Base-by-base conservation (phyloP, 2,888 invertebrate species). In the Pedicia rivosa region DNA sequence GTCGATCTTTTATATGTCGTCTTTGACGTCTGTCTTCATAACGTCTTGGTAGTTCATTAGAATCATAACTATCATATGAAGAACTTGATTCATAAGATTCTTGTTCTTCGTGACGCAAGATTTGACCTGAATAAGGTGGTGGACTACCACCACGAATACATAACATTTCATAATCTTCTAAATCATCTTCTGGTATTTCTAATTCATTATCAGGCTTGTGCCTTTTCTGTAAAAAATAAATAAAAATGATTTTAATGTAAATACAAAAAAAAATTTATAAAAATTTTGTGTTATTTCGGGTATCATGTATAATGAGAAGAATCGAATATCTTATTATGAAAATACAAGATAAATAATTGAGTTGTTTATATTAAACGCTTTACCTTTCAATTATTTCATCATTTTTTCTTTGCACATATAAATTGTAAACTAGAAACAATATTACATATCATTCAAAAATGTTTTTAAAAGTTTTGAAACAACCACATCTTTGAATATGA, bases 61-160 rank as follows among this genome's bases (percentile, higher is more conserved):
- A 62, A 19, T 67, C 67, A 35, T 64, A 66, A 43, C 70, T 71
- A 3, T 64, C 63, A 27, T 63, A 59, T 22, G 70, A 70, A 36
- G 68, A 66, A 38, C 70, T 72, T 16, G 14, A 15, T 43, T 71
- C 72, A 34, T 66, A 66, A 10, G 67, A 66, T 28, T 56, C 62
- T 44, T 65, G 15, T 14, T 28, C 25, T 56, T 49, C 41, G 45
- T 19, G 24, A 22, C 14, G 24, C 37, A 28, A 15, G 50, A 46
- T 37, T 50, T 29, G 19, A 19, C 2, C n/a, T n/a, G 59, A 47
- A 35, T 51, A 47, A 2, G 51, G 51, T 26, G 58, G 55, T 7
- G 83, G 79, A 36, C 81, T 82, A 13, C 79, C 81, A 25, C 83
- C 81, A 35, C 83, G 67, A 8, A 83, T 68, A 55, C 79, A 81